phyloP scores from a whole-genome alignment of 1,140 invertebrate species.

The Neotoxoptera formosana region DNA sequence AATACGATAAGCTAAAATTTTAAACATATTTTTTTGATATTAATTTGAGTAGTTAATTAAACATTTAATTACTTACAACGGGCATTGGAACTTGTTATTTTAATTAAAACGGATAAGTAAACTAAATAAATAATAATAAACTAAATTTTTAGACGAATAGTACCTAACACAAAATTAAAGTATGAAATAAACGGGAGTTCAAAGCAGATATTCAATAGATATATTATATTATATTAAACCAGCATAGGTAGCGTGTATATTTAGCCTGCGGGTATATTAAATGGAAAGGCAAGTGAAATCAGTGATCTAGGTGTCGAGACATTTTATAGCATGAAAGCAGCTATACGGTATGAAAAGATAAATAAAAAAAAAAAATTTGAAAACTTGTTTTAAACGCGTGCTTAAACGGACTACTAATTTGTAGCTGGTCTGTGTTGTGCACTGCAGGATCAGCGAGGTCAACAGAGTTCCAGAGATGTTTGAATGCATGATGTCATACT shows the following conservation, averaged over 20 bases:
- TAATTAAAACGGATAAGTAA: background rate
- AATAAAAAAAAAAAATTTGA: background rate
- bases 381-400: slow-evolving; percentile 45
- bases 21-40: background rate
- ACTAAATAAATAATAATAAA: too few species aligned
- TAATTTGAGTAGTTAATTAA: background rate
- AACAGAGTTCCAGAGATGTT: background rate
- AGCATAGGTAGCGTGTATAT: background rate
- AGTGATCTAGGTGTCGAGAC: slow-evolving; percentile 6
- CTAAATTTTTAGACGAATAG: background rate
- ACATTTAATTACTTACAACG: background rate
- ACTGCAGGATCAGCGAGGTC: slow-evolving; percentile 18
- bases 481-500: slow-evolving; percentile 30
- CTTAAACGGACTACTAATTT: slow-evolving; percentile 11
- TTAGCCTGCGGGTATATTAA: background rate
- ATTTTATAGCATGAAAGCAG: slow-evolving; percentile 1
- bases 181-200: background rate
- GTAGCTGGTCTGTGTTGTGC: background rate
- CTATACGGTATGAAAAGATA: slow-evolving; percentile 16
- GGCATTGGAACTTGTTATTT: background rate
- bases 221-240: background rate
- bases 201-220: background rate
- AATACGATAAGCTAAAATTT: background rate
- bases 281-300: slow-evolving; percentile 48
- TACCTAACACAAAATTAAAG: background rate